Evolutionary conservation across 2,888 invertebrate species (phyloP).

Genomic region (Theodoxus fluviatilis): DNA sequence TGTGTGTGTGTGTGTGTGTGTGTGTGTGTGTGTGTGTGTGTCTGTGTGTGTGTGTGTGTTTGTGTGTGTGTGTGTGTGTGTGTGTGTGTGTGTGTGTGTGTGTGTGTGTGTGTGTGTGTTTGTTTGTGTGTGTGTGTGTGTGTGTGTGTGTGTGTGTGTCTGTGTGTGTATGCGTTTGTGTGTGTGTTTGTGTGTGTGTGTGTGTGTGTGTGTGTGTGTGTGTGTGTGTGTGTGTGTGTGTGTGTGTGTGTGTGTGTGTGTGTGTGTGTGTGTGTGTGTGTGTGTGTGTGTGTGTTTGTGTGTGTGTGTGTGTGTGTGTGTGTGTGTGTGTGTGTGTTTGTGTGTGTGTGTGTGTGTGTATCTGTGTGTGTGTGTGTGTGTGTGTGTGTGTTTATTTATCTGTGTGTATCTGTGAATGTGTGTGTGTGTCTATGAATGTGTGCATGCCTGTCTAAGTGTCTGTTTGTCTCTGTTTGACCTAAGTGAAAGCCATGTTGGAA

Average conservation of each 20-base stretch:
- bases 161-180: slow-evolving; percentile 15
- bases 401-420: background rate
- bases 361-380: background rate
- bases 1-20: slow-evolving; percentile 8
- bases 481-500: too few species aligned
- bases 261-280: slow-evolving; percentile 10
- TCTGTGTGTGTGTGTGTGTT: background rate
- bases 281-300: slow-evolving; percentile 19
- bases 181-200: slow-evolving; percentile 11
- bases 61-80: background rate
- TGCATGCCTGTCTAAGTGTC: background rate
- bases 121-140: background rate
- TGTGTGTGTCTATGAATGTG: too few species aligned
- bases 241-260: background rate
- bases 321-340: background rate
- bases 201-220: background rate
- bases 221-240: background rate
- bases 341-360: slow-evolving; percentile 5
- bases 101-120: background rate
- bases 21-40: too few species aligned
- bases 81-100: background rate
- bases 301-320: slow-evolving; percentile 19
- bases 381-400: background rate
- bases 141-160: slow-evolving; percentile 20
- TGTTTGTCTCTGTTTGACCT: background rate